Evolutionary conservation across 1,140 invertebrate genomes (phyloP).

Genomic region (Aradophagus sp.): DNA sequence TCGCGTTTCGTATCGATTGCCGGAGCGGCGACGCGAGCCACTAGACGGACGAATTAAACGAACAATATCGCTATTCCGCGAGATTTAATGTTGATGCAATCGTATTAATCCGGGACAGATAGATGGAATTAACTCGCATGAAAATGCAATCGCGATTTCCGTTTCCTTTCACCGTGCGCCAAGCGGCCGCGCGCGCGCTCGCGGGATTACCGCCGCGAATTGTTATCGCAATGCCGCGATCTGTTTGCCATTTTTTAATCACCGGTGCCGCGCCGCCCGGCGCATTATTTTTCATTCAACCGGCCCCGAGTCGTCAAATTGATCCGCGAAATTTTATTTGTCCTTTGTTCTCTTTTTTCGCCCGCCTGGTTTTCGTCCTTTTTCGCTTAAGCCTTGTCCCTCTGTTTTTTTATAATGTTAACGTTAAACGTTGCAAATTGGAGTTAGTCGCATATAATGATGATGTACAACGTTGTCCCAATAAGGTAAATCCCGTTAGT

Average conservation of each 20-base stretch:
- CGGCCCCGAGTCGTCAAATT: constrained; percentile 2
- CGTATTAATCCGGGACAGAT: constrained; percentile 59
- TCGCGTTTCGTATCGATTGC: constrained; percentile 58
- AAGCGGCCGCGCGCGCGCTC: constrained; percentile 20
- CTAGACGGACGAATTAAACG: constrained; percentile 56
- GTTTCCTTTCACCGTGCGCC: constrained; percentile 49
- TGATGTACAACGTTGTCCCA: too few species aligned
- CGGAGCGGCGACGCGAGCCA: constrained; percentile 46
- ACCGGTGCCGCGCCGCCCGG: constrained; percentile 11
- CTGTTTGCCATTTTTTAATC: constrained; percentile 38
- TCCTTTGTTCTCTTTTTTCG: constrained; percentile 4
- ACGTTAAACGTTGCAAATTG: too few species aligned
- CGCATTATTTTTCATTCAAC: constrained; percentile 23
- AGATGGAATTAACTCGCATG: constrained; percentile 60
- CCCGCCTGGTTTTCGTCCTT: not conserved
- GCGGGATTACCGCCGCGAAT: constrained; percentile 40
- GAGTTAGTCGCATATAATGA: too few species aligned
- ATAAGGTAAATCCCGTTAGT: too few species aligned
- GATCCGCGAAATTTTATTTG: constrained; percentile 10
- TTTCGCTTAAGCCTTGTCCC: not conserved
- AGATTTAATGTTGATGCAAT: constrained; percentile 59
- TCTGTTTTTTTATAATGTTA: constrained; percentile 18
- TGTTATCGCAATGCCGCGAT: constrained; percentile 37
- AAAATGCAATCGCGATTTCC: constrained; percentile 59
- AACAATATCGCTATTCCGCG: constrained; percentile 60